Base-by-base conservation (phyloP, 2,888 invertebrate genomes). In the Aspidiotus rigidus region DNA sequence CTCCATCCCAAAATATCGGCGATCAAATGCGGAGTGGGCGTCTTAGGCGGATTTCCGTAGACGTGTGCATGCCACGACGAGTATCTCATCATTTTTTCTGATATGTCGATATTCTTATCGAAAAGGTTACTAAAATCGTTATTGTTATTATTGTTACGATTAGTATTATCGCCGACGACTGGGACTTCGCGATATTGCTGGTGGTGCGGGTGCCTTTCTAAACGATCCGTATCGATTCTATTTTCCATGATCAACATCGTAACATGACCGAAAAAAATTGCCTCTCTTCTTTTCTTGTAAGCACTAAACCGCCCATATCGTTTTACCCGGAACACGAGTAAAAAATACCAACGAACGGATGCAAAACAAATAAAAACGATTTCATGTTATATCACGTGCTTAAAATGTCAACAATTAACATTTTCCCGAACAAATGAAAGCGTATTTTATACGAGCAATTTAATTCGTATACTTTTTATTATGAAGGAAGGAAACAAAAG, bases 51-150 rank as follows among this genome's bases (percentile, higher is more conserved):
- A 74, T 87, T 87, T 3, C 86, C 88, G 77, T 93, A 93, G 28
- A 93, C 89, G 78, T 93, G 93, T 49, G 91, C 89, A 80, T 93
- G 93, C 93, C 93, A 93, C 54, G 89, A 49, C 11, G 11, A 13
- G 39, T 40, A 15, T 28, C 40, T 54, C 64, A 54, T 64, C 40
- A 40, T 64, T 40, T 53, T 64, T 40, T 39, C 17, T 16, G 39
- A 17, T 40, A 40, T 49, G 54, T 54, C 54, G 64, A 64, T 64
- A 64, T 64, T 64, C 11, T n/a, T 13, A 28, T 62, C 62, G 62
- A 44, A 13, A 42, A 62, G 28, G 39, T 67, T 67, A 59, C 49
- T 53, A 53, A 60, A n/a, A 15, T 59, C 44, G 16, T 59, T 53
- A 17, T 61, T 67, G 40, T 53, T 67, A 67, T 44, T 67, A 17